These are phyloP conservation scores for Chelonoidis abingdonii DNA, from an alignment of 2,113 vertebrate genomes.

Conservation along the genomic window DNA sequence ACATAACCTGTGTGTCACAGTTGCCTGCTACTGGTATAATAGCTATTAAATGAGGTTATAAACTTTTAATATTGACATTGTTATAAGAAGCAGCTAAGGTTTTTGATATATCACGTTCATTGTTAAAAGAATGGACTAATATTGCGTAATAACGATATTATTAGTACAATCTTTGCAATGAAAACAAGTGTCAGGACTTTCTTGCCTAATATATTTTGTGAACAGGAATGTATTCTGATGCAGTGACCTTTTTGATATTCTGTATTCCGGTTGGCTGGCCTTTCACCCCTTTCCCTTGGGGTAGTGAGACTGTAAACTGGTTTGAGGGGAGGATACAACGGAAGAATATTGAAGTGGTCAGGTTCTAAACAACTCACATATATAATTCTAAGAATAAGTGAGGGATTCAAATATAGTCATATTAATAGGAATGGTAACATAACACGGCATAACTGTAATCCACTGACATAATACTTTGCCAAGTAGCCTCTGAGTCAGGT, in stretches of 20 bases:
- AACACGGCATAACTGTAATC: fast-evolving
- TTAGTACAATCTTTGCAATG: background rate
- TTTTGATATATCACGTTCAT: background rate
- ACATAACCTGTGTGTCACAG: background rate
- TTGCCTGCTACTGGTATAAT: background rate
- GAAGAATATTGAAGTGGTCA: fast-evolving
- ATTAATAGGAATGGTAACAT: background rate
- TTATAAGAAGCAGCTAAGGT: background rate
- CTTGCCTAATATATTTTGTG: background rate
- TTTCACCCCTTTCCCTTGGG: background rate
- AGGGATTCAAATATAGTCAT: background rate
- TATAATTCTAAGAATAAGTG: background rate
- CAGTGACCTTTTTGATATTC: background rate
- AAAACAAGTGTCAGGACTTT: conserved; percentile 1
- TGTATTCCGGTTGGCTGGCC: fast-evolving
- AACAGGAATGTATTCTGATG: background rate
- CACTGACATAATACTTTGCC: background rate
- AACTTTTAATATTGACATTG: background rate
- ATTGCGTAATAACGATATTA: conserved; percentile 9
- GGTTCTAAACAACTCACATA: background rate
- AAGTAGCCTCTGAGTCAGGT: background rate
- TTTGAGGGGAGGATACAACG: fast-evolving
- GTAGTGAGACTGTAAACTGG: fast-evolving
- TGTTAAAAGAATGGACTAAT: conserved; percentile 24
- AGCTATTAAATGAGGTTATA: background rate